These are phyloP conservation scores for Saccostrea echinata DNA, from an alignment of 1,140 invertebrate species.

Conservation along the genomic window DNA sequence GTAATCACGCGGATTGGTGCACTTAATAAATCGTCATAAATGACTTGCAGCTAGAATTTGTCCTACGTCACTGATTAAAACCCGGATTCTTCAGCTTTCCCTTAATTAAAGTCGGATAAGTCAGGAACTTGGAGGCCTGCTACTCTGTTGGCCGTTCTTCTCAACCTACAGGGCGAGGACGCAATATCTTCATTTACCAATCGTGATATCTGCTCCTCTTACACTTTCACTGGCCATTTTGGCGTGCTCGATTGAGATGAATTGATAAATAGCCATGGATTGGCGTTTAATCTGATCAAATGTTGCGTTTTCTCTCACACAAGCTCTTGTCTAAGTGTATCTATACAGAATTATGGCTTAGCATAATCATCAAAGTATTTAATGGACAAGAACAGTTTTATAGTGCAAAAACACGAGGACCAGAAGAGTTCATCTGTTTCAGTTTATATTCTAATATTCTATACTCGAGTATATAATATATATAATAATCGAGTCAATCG, in stretches of 20 bases:
- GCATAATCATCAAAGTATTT: constrained; percentile 1
- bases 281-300: constrained; percentile 30
- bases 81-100: not conserved
- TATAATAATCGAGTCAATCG: too few relatives aligned
- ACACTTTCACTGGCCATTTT: constrained; percentile 6
- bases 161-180: not conserved
- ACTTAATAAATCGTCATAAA: not conserved
- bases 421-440: too few relatives aligned
- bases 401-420: not conserved
- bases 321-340: not conserved
- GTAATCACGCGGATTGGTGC: not conserved
- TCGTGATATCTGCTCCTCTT: not conserved
- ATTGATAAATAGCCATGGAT: constrained; percentile 14
- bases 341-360: not conserved
- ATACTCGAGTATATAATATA: too few relatives aligned
- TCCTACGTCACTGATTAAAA: not conserved
- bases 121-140: not conserved
- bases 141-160: not conserved
- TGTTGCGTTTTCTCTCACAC: constrained; percentile 31
- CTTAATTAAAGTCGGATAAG: constrained; percentile 22
- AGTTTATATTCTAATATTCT: too few relatives aligned
- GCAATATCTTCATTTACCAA: not conserved
- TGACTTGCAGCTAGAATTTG: not conserved
- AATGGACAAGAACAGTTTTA: not conserved
- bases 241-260: constrained; percentile 35